phyloP scores from a whole-genome alignment of 2,888 invertebrate genomes.

The Himalopsyche kuldschensis region DNA sequence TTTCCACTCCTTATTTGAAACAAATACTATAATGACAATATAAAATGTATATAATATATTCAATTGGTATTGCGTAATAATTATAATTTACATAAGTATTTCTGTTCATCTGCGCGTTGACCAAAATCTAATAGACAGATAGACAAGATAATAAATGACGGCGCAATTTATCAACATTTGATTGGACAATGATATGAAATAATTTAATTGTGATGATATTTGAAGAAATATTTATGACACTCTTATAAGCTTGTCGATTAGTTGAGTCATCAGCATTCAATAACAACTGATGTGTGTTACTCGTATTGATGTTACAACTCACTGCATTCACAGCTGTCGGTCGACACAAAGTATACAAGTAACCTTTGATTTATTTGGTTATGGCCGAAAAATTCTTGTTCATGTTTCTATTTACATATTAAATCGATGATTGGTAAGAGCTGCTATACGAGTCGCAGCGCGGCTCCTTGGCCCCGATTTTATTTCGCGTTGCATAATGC shows the following conservation, averaged over 20 bases:
- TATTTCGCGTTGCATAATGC: slow-evolving; percentile 30
- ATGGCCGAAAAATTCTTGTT: slow-evolving; percentile 15
- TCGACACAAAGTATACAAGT: neutral
- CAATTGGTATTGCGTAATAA: no score
- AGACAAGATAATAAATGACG: no score
- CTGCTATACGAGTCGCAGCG: slow-evolving; percentile 9
- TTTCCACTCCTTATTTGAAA: no score
- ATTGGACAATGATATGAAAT: no score
- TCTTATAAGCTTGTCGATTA: neutral
- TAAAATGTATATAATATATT: no score
- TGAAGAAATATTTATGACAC: neutral
- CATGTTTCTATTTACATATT: slow-evolving; percentile 26
- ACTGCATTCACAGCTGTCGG: neutral
- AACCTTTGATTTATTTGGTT: slow-evolving; percentile 9
- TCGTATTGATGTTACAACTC: neutral
- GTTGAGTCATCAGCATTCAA: no score
- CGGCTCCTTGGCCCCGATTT: slow-evolving; percentile 32
- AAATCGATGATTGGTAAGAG: slow-evolving; percentile 34
- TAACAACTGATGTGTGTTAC: neutral
- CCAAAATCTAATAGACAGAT: no score
- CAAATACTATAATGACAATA: no score
- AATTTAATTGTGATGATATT: neutral
- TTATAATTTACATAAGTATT: no score
- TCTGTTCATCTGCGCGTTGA: no score
- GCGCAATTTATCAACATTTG: no score